These are phyloP conservation scores for Dynastes maya DNA, from an alignment of 2,888 invertebrate species.

Conservation along the genomic window DNA sequence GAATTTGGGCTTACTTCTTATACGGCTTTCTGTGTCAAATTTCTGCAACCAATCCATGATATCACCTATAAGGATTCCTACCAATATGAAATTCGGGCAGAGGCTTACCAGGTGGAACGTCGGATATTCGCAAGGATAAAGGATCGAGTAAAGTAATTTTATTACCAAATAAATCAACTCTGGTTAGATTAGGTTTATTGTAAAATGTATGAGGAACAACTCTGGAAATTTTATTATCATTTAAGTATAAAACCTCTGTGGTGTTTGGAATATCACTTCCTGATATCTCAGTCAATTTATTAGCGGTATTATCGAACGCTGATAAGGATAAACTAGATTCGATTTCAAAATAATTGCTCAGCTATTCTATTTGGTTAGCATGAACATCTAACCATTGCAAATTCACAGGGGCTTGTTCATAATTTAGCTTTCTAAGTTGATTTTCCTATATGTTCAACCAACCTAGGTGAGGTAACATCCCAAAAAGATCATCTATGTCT, in stretches of 20 bases:
- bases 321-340: constrained; percentile 85
- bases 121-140: constrained; percentile 83
- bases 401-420: constrained; percentile 87
- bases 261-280: constrained; percentile 89
- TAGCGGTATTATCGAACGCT: constrained; percentile 87
- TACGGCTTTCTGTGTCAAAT: constrained; percentile 82
- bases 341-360: constrained; percentile 89
- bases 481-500: constrained; percentile 85
- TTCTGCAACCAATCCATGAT: constrained; percentile 93
- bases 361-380: constrained; percentile 85
- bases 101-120: constrained; percentile 80
- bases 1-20: constrained; percentile 85
- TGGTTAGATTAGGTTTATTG: constrained; percentile 87
- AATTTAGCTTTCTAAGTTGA: constrained; percentile 87
- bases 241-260: constrained; percentile 84
- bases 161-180: constrained; percentile 87
- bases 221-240: constrained; percentile 86
- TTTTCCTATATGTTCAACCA: constrained; percentile 92
- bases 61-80: constrained; percentile 89
- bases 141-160: constrained; percentile 84
- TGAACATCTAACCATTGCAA: constrained; percentile 90
- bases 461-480: constrained; percentile 85
- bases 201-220: constrained; percentile 91
- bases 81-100: constrained; percentile 89
- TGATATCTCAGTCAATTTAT: constrained; percentile 86